Evolutionary conservation across 2,113 vertebrate species (phyloP), one percentile per base, ranked within the genome.

Genomic region (Calyptomena viridis): DNA sequence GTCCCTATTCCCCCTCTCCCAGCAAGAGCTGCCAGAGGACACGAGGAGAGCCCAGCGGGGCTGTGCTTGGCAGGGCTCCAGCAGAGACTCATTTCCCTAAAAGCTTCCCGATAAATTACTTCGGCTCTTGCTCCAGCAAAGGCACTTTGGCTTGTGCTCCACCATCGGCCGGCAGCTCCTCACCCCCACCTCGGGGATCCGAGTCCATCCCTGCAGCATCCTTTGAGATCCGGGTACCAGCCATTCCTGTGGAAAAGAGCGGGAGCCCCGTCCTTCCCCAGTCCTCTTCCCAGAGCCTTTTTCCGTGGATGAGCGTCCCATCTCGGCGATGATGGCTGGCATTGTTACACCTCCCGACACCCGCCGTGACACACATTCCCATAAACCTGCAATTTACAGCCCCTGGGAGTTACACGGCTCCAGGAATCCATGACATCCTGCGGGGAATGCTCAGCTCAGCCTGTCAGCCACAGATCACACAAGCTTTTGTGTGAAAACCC

Each of bases 21-120:
- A 55, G 60, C 74, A 96, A 90, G 96, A 93, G 94, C 96, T 96
- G 95, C 95, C 96, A 96, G 92, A 96, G 96, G 96, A 96, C 96
- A 60, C 1, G 63, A 91, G 94, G 94, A 90, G 94, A 60, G 87
- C 94, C 90, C 84, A 55, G 89, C 27, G 1, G 84, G 95, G 91
- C 89, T 69, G 81, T 1, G n/a, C 89, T 91, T 97, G 96, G 96
- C 94, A 85, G 67, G 87, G 84, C 21, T 93, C 94, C 96, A 97
- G 89, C n/a, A 69, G 63, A 42, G 53, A 30, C 89, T 97, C 91
- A 97, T 97, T 97, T 95, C 94, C 94, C 87, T 95, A 95, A 96
- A 95, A 97, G 96, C 91, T 96, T 95, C 93, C 94, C 64, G 47
- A 95, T 83, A 87, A 94, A 95, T 95, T 58, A 79, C 93, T 91